Percentiles rank a stretch among this genome's conserved stretches.
These are phyloP conservation scores for Eolophus roseicapilla DNA, from an alignment of 2,113 vertebrate genomes.

Conservation along the genomic window DNA sequence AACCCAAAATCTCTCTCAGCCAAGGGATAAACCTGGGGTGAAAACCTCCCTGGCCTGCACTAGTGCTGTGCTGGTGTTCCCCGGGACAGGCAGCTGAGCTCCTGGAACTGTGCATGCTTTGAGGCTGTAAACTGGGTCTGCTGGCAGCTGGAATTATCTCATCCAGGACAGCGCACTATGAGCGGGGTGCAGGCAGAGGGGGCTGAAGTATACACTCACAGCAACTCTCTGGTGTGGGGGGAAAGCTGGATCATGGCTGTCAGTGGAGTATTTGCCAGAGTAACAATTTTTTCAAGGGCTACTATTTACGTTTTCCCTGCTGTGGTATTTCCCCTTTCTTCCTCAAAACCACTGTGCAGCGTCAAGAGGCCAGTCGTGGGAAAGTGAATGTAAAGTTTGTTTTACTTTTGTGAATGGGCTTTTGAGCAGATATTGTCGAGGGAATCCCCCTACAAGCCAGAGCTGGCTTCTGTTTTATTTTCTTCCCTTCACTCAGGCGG, in stretches of 20 bases:
- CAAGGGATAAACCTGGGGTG: not conserved
- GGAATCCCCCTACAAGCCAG: not conserved
- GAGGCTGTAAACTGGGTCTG: not conserved
- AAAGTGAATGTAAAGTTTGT: not conserved
- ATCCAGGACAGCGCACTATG: accelerated
- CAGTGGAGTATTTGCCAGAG: not conserved
- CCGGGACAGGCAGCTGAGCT: not conserved
- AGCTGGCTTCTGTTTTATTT: not conserved
- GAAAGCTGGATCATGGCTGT: not conserved
- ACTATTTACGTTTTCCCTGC: not conserved
- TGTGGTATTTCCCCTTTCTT: not conserved
- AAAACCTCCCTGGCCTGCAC: not conserved
- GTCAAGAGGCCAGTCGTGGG: not conserved
- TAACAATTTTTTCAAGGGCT: not conserved
- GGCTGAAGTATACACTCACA: accelerated
- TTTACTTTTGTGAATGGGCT: not conserved
- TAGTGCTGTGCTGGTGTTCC: not conserved
- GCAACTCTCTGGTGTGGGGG: not conserved
- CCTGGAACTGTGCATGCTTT: not conserved
- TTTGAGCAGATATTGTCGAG: not conserved
- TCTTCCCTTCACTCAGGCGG: not conserved
- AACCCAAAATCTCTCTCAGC: not conserved
- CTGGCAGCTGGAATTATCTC: not conserved
- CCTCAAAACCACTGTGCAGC: not conserved
- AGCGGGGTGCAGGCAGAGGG: not conserved